phyloP scores from a whole-genome alignment of 2,797 vertebrate species.

The Brachyrhaphis roseni region DNA sequence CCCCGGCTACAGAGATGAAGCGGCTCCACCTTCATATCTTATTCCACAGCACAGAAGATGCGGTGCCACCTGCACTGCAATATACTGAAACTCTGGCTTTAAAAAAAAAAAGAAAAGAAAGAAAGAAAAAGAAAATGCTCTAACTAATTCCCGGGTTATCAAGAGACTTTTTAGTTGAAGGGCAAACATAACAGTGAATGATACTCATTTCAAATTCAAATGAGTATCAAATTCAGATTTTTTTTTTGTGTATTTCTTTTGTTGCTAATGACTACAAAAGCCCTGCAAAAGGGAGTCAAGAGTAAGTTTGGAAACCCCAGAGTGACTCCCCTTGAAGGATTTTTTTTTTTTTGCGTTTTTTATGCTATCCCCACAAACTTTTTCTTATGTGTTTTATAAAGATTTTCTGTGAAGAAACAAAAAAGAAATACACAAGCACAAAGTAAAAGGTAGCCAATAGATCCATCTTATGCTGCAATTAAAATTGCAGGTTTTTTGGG shows the following conservation, averaged over 20 bases:
- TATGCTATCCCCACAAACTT: background rate
- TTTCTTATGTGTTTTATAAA: background rate
- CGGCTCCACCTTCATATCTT: slow-evolving; percentile 62
- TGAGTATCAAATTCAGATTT: slow-evolving; percentile 25
- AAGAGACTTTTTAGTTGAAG: slow-evolving; percentile 66
- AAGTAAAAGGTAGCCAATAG: background rate
- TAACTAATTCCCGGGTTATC: slow-evolving; percentile 34
- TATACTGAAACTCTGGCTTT: slow-evolving; percentile 16
- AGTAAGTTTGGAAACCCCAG: background rate
- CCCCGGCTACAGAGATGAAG: slow-evolving; percentile 54
- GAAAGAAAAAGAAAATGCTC: background rate
- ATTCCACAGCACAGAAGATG: slow-evolving; percentile 35
- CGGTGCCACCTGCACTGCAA: slow-evolving; percentile 44
- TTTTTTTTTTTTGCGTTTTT: background rate
- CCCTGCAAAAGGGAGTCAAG: slow-evolving; percentile 14
- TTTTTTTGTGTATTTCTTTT: slow-evolving; percentile 29
- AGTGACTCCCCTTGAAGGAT: background rate
- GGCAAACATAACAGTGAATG: slow-evolving; percentile 53
- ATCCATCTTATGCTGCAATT: background rate
- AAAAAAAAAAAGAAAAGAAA: background rate
- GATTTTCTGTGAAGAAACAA: background rate
- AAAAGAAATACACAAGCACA: background rate
- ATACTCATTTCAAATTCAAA: slow-evolving; percentile 45
- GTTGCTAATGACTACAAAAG: slow-evolving; percentile 40
- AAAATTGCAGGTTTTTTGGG: background rate